Base-by-base conservation (phyloP, 2,797 vertebrate genomes). In the Enteromius thamalakanensis region DNA sequence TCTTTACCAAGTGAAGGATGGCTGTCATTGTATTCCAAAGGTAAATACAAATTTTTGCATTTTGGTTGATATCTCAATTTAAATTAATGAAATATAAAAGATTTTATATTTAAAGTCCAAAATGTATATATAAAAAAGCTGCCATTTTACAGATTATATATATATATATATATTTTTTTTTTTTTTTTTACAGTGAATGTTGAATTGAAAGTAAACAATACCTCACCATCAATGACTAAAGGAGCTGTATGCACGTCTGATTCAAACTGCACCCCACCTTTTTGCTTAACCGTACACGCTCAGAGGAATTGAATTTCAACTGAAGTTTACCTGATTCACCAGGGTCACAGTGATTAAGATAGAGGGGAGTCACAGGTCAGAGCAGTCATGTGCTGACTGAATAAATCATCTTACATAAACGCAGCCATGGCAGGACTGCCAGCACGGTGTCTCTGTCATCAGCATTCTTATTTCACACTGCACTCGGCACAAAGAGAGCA, bases 391-490 rank as follows among this genome's bases (percentile, higher is more conserved):
- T 42, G 9, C 71, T 85, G 55, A 32, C 40, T 53, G n/a, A 84
- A 70, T 84, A 76, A 87, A 84, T 82, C 75, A 82, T 75, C 58
- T 76, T 70, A 47, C 62, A 42, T 60, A 76, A 60, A 82, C 3
- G 3, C 67, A 74, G 49, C 45, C 51, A 34, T 37, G 71, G 76
- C 76, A 71, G 53, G 81, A 55, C 49, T 12, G 26, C 32, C n/a
- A 80, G 65, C 76, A 85, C 26, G 80, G 82, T 37, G 65, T 80
- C 69, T 80, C n/a, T 26, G 45, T 53, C 26, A 83, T 87, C 83
- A 67, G 55, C 79, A 87, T 80, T 76, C 80, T 47, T 68, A 76
- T 82, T 83, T 71, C 64, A 64, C 47, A 62, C 70, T n/a, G 77
- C 67, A 72, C 65, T 51, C 32, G 6, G 42, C 53, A 77, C 79